Base-by-base conservation (phyloP, 2,888 invertebrate species). In the Synanthedon andrenaeformis region DNA sequence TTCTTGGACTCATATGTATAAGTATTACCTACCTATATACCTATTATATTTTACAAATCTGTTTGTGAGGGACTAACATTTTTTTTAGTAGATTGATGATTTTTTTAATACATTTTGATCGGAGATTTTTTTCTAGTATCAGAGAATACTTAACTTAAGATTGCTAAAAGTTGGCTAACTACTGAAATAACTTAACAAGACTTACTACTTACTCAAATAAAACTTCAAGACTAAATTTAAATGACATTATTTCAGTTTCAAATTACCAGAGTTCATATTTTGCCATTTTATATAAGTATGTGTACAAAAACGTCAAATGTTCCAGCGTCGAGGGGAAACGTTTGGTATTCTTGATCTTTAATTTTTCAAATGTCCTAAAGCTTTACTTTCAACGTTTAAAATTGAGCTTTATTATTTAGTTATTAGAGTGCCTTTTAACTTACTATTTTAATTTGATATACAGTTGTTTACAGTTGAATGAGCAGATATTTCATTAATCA, bases 301-400 rank as follows among this genome's bases (percentile, higher is more conserved):
- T 79, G 35, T 35, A 82, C 83, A 83, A 84, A 85, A 82, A 85
- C 83, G 84, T 84, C 86, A 87, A 87, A 87, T 84, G 85, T 82
- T 85, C 84, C 81, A 79, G 77, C 74, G 80, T 72, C 74, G 82
- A 83, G 84, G 86, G 85, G 84, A 82, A 84, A 80, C 78, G 81
- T 80, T 86, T 82, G 83, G 82, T 85, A 84, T 85, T 84, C 82
- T 76, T 72, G 69, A 72, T 62, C 41, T 52, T 12, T n/a, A 17
- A 53, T 55, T 42, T 41, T 42, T 14, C 3, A 58, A 70, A 62
- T 4, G 59, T 48, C 59, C 4, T 53, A 54, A 51, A 42, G 1
- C 35, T 35, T 23, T 58, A 76, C 55, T 53, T 59, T 17, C 3
- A 11, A 0, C 53, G 60, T 17, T 2, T 23, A 1, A 68, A 52